phyloP scores from a whole-genome alignment of 2,113 vertebrate species.

The Labrus mixtus region DNA sequence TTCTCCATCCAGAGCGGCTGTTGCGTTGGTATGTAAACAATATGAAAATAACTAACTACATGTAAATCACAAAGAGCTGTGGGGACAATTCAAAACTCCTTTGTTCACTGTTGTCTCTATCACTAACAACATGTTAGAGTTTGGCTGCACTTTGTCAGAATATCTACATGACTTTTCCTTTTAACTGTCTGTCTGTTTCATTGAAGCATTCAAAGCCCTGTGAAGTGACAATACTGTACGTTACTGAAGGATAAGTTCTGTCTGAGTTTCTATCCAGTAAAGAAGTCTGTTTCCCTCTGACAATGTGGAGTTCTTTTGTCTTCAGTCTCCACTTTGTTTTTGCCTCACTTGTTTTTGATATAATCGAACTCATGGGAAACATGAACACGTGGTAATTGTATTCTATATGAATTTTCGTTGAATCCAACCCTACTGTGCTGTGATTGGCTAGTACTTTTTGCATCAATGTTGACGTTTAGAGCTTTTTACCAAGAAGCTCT shows the following conservation, averaged over 20 bases:
- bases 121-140: neutral
- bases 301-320: neutral
- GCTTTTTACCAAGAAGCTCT: too few species aligned
- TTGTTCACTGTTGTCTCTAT: slow-evolving; percentile 24
- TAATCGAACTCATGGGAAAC: too few species aligned
- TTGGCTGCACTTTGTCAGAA: neutral
- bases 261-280: slow-evolving; percentile 42
- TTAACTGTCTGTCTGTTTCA: slow-evolving; percentile 17
- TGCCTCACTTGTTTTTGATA: too few species aligned
- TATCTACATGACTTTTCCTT: slow-evolving; percentile 1
- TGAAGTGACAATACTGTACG: slow-evolving; percentile 35
- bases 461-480: too few species aligned
- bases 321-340: neutral
- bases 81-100: neutral
- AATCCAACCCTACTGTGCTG: neutral
- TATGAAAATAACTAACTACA: slow-evolving; percentile 19
- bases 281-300: slow-evolving; percentile 38
- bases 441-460: too few species aligned
- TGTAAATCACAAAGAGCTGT: slow-evolving; percentile 10
- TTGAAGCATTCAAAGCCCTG: slow-evolving; percentile 20
- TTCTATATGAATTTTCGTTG: too few species aligned
- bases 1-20: slow-evolving; percentile 4
- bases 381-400: too few species aligned
- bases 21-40: slow-evolving; percentile 37
- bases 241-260: slow-evolving; percentile 41